phyloP scores from a whole-genome alignment of 2,888 invertebrate genomes.

The Mesodorylaimus sp. region DNA sequence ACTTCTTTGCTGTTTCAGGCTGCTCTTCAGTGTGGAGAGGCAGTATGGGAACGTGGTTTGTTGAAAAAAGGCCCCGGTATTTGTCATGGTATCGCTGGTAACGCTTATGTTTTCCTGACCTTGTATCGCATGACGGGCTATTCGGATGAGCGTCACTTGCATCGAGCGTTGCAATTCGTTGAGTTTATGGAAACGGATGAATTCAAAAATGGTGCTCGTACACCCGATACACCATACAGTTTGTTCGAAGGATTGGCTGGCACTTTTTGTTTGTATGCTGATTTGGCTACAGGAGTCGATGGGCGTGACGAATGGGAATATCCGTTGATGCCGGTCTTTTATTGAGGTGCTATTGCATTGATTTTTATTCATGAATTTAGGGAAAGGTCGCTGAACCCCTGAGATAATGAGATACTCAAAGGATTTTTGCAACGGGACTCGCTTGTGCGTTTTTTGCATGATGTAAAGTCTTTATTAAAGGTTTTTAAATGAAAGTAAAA shows the following conservation, averaged over 20 bases:
- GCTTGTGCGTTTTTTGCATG: too few relatives aligned
- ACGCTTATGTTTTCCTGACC: constrained; percentile 57
- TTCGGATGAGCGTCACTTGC: too few relatives aligned
- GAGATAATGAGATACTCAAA: too few relatives aligned
- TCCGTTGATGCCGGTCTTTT: constrained; percentile 59
- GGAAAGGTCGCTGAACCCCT: too few relatives aligned
- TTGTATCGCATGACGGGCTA: constrained; percentile 55
- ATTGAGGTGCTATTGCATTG: too few relatives aligned
- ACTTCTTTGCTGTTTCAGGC: too few relatives aligned
- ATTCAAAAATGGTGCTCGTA: constrained; percentile 48
- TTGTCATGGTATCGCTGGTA: constrained; percentile 69
- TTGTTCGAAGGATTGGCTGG: constrained; percentile 72
- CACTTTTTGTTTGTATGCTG: constrained; percentile 59
- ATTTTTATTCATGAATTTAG: too few relatives aligned
- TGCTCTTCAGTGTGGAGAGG: constrained; percentile 49
- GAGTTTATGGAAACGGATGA: constrained; percentile 46
- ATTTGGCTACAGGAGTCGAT: constrained; percentile 50
- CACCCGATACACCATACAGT: constrained; percentile 61
- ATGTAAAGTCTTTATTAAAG: too few relatives aligned
- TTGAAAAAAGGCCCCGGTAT: constrained; percentile 66
- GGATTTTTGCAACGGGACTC: too few relatives aligned
- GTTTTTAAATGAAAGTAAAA: too few relatives aligned
- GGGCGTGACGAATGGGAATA: too few relatives aligned
- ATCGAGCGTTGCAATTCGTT: constrained; percentile 52
- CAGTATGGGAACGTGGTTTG: constrained; percentile 63